phyloP scores from a whole-genome alignment of 2,797 vertebrate genomes.

The Astyanax mexicanus region DNA sequence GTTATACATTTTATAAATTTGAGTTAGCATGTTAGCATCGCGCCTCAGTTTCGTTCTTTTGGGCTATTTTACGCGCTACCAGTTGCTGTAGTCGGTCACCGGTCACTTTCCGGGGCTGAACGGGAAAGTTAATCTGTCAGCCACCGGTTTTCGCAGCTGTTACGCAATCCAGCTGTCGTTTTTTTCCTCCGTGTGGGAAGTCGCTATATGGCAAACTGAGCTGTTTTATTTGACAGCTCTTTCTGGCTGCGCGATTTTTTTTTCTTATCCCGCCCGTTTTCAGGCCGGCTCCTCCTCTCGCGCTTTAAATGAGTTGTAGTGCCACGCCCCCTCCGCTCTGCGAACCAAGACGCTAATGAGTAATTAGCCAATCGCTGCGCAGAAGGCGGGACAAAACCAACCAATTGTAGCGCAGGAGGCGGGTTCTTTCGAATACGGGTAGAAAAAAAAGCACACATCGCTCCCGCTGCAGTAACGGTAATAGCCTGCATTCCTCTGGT shows the following conservation, averaged over 20 bases:
- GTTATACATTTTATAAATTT: neutral
- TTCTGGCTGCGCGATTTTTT: neutral
- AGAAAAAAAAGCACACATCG: neutral
- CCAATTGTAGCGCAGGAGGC: neutral
- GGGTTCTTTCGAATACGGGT: neutral
- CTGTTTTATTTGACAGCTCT: constrained; percentile 8
- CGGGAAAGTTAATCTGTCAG: constrained; percentile 1
- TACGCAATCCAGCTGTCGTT: constrained; percentile 2
- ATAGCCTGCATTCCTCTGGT: neutral
- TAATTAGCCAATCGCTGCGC: neutral
- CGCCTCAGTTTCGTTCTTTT: neutral
- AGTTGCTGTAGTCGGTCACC: neutral
- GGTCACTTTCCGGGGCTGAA: neutral
- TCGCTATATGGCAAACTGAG: neutral
- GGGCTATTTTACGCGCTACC: neutral
- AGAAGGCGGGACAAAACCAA: neutral
- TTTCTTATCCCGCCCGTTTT: neutral
- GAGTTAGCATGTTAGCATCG: neutral
- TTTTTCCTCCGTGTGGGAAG: constrained; percentile 2
- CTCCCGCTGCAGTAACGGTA: neutral
- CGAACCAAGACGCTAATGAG: no score
- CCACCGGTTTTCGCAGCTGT: neutral
- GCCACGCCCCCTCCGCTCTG: no score
- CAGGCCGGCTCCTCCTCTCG: neutral
- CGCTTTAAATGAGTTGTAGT: no score